A percentile compares a stretch with the other conserved stretches of the same genome.
These are phyloP conservation scores for Melanostoma mellinum DNA, from an alignment of 2,888 invertebrate genomes.

Conservation along the genomic window DNA sequence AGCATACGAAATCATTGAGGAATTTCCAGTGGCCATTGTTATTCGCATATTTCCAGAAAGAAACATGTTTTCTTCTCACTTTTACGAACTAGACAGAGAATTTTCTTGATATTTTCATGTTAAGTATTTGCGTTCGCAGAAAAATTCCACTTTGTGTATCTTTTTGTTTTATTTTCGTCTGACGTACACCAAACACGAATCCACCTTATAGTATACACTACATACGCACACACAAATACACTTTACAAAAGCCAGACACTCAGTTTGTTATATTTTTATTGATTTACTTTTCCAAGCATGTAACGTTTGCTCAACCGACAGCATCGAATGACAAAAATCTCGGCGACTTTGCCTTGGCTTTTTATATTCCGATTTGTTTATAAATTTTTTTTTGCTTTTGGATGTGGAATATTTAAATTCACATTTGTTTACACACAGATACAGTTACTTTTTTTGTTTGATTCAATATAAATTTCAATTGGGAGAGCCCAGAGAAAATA, in stretches of 20 bases:
- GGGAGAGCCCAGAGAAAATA: constrained; percentile 50
- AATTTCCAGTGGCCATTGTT: constrained; percentile 54
- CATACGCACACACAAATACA: constrained; percentile 28
- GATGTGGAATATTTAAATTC: not conserved
- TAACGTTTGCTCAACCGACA: constrained; percentile 65
- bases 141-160: constrained; percentile 37
- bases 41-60: constrained; percentile 32
- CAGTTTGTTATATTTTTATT: constrained; percentile 71
- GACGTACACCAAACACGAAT: constrained; percentile 41
- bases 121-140: constrained; percentile 30
- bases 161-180: constrained; percentile 62
- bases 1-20: constrained; percentile 15
- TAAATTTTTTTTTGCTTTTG: not conserved
- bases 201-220: constrained; percentile 6
- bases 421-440: constrained; percentile 52
- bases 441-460: not conserved
- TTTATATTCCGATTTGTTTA: constrained; percentile 55
- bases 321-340: constrained; percentile 69
- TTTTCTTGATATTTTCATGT: constrained; percentile 34
- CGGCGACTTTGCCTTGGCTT: constrained; percentile 40
- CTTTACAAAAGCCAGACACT: constrained; percentile 31
- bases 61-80: constrained; percentile 32
- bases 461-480: constrained; percentile 21
- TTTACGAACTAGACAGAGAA: constrained; percentile 1
- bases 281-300: constrained; percentile 63